Conservation (phyloP, 2,113 vertebrate genomes). For the Nyctibius bracteatus region DNA sequence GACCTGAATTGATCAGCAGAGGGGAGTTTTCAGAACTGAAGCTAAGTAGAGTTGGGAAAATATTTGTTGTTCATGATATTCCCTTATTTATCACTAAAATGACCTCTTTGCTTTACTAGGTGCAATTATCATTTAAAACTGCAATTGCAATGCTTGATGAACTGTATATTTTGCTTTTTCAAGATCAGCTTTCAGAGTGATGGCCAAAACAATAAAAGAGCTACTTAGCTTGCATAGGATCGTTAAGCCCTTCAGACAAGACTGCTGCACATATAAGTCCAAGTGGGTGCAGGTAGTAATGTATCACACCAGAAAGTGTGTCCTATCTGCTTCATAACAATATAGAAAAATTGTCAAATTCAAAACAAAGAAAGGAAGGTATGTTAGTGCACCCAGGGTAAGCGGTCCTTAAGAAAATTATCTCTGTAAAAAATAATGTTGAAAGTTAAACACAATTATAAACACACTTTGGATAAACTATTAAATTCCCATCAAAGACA, state of each 20-base stretch:
- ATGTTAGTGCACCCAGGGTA: no score
- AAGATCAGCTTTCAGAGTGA: background rate
- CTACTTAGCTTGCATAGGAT: background rate
- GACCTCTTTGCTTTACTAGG: background rate
- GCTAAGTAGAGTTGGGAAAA: background rate
- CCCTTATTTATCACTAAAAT: background rate
- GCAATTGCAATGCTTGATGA: background rate
- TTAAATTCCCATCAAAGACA: background rate
- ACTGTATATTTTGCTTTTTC: background rate
- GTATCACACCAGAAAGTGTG: background rate
- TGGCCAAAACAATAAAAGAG: background rate
- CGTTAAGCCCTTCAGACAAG: background rate
- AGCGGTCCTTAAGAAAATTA: background rate
- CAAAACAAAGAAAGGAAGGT: background rate
- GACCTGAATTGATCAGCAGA: background rate
- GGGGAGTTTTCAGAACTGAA: background rate
- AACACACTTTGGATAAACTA: background rate
- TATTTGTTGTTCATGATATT: background rate
- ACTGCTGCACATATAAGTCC: background rate
- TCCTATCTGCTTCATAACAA: no score
- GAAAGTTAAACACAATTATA: background rate
- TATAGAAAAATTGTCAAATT: background rate
- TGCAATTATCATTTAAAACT: background rate
- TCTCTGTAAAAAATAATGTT: background rate
- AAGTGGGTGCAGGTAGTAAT: background rate